A percentile compares a stretch with the other conserved stretches of the same genome.
phyloP scores from a whole-genome alignment of 2,113 vertebrate genomes.

The Mungos mungo region DNA sequence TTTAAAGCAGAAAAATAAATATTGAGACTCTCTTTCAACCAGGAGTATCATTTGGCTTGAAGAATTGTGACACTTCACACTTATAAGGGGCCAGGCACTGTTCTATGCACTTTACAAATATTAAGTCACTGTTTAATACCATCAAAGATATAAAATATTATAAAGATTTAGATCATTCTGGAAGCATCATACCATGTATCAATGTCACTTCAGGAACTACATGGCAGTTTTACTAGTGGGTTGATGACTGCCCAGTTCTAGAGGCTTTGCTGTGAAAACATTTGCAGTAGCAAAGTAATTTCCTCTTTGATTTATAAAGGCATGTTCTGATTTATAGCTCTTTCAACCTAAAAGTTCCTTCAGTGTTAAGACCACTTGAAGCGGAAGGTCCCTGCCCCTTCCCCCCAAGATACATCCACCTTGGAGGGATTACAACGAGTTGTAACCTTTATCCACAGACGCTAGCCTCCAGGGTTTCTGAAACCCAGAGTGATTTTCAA shows the following conservation, averaged over 20 bases:
- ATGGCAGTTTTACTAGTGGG: background rate
- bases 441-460: background rate
- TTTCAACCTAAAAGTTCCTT: background rate
- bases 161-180: background rate
- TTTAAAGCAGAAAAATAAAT: background rate
- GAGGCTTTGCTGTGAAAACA: background rate
- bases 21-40: background rate
- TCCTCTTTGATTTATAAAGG: background rate
- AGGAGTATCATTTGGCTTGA: background rate
- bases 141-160: background rate
- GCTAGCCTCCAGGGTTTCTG: background rate
- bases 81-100: background rate
- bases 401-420: background rate
- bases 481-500: background rate
- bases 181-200: background rate
- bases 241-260: background rate
- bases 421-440: background rate
- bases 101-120: background rate
- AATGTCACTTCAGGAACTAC: background rate
- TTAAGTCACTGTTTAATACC: background rate
- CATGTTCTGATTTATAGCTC: background rate
- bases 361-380: background rate
- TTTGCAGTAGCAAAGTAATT: background rate
- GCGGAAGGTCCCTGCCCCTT: background rate
- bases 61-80: background rate